A percentile compares a stretch with the other conserved stretches of the same genome.
Conservation (phyloP, 2,113 vertebrate species). For the Protomyctophum bolini region DNA sequence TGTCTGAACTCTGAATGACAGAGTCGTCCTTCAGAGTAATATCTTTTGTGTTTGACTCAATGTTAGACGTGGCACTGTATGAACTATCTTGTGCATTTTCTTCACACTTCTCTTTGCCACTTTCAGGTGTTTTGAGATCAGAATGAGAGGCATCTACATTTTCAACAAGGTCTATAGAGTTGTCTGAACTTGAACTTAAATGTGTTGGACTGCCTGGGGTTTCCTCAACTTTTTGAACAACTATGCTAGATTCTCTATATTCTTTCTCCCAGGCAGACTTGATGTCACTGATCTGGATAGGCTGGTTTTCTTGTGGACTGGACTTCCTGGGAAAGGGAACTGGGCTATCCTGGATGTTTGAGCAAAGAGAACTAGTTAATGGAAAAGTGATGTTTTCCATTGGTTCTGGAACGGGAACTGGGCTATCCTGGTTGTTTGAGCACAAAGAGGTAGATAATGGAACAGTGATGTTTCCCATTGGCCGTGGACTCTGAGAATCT, state of each 20-base stretch:
- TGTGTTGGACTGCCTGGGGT: constrained; percentile 30
- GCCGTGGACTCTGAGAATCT: constrained; percentile 11
- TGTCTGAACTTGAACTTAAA: constrained; percentile 16
- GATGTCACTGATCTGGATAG: constrained; percentile 72
- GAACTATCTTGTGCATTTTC: constrained; percentile 37
- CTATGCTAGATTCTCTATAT: constrained; percentile 38
- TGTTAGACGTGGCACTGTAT: constrained; percentile 50
- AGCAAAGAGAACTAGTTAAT: background rate
- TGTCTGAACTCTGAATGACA: constrained; percentile 58
- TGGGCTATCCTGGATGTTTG: background rate
- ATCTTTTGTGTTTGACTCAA: constrained; percentile 74
- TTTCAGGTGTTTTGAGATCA: constrained; percentile 33
- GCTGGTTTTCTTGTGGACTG: constrained; percentile 26
- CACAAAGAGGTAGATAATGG: background rate
- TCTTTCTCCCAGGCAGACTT: constrained; percentile 83
- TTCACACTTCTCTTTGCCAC: constrained; percentile 30
- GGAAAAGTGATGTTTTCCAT: background rate
- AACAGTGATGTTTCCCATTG: background rate
- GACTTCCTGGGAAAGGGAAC: constrained; percentile 9
- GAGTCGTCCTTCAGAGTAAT: constrained; percentile 58
- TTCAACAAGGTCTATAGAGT: constrained; percentile 12
- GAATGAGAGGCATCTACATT: constrained; percentile 17
- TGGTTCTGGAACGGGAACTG: too few relatives aligned
- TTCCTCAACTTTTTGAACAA: constrained; percentile 28
- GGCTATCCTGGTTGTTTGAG: background rate